phyloP scores from a whole-genome alignment of 2,113 vertebrate species.

The Bettongia penicillata region DNA sequence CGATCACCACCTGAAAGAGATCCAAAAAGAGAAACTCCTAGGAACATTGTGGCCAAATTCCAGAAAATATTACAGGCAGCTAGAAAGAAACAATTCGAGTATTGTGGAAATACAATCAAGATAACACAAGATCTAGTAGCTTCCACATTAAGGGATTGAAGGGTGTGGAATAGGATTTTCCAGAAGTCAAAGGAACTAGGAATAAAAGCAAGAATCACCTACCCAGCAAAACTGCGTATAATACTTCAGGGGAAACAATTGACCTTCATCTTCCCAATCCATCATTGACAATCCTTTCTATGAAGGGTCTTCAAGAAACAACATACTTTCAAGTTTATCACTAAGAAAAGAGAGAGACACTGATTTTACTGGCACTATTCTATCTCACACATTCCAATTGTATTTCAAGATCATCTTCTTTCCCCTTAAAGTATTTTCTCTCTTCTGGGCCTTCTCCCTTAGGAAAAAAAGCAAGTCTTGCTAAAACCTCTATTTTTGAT shows the following conservation, averaged over 20 bases:
- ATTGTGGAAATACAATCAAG: too few species aligned
- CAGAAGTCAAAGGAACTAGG: too few species aligned
- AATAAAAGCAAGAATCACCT: too few species aligned
- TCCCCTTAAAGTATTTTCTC: neutral
- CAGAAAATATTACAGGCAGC: too few species aligned
- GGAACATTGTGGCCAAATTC: too few species aligned
- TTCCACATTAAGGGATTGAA: too few species aligned
- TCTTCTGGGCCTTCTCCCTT: rapidly evolving
- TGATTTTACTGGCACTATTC: neutral
- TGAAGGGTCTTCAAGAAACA: neutral
- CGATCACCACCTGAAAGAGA: too few species aligned
- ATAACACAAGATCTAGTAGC: too few species aligned
- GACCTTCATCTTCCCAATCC: neutral
- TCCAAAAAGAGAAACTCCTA: too few species aligned
- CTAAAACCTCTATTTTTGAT: neutral
- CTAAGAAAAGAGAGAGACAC: neutral
- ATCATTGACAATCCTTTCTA: neutral
- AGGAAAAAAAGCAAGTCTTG: neutral
- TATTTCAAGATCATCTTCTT: neutral
- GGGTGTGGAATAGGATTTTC: too few species aligned
- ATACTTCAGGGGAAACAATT: neutral
- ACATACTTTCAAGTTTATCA: neutral
- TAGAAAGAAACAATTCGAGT: too few species aligned
- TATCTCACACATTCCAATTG: neutral
- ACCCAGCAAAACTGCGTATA: too few species aligned